Evolutionary conservation across 2,888 invertebrate species (phyloP).

Genomic region (Hirtodrosophila cameraria): DNA sequence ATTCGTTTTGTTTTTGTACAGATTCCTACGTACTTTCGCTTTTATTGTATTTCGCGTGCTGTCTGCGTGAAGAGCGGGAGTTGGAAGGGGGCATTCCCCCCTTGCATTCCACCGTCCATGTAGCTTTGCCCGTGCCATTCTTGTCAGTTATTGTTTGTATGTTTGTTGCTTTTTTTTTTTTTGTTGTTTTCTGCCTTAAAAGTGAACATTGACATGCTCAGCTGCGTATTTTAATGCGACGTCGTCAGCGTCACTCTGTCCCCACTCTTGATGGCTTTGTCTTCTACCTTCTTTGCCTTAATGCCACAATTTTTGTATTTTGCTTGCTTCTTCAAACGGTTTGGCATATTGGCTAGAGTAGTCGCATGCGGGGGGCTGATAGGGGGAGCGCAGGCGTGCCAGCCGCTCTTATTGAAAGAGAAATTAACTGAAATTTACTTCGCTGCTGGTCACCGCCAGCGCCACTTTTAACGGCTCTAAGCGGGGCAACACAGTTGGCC

Average conservation of each 20-base stretch:
- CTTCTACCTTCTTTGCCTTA: conserved; percentile 38
- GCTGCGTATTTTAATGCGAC: conserved; percentile 70
- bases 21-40: conserved; percentile 76
- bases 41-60: conserved; percentile 49
- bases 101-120: neutral
- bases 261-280: conserved; percentile 29
- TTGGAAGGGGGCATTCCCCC: neutral
- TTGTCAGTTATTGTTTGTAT: conserved; percentile 37
- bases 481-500: conserved; percentile 65
- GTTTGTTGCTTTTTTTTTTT: conserved; percentile 20
- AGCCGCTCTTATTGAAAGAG: conserved; percentile 71
- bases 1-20: conserved; percentile 45
- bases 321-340: conserved; percentile 38
- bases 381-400: conserved; percentile 24
- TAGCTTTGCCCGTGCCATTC: conserved; percentile 54
- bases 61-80: too few relatives aligned
- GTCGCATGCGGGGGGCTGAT: too few relatives aligned
- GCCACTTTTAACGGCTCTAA: conserved; percentile 41
- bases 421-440: conserved; percentile 75
- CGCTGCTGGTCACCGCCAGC: conserved; percentile 46
- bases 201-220: conserved; percentile 76
- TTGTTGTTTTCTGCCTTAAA: conserved; percentile 62
- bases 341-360: conserved; percentile 50
- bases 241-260: conserved; percentile 24
- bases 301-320: conserved; percentile 52